These are phyloP conservation scores for Pteromalus puparum DNA, from an alignment of 1,140 invertebrate species.

Conservation along the genomic window DNA sequence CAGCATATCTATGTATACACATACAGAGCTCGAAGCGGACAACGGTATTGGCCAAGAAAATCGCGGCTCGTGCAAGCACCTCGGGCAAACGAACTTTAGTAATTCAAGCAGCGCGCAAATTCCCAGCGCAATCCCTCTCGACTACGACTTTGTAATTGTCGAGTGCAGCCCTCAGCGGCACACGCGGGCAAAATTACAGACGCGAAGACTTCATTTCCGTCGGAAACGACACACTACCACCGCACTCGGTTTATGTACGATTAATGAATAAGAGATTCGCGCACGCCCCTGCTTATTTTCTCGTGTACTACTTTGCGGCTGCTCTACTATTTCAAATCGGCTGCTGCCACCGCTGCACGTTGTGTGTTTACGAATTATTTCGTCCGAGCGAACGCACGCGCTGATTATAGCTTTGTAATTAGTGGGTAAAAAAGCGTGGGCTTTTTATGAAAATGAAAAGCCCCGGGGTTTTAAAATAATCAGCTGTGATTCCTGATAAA, in stretches of 20 bases:
- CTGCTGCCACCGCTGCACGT: too few species aligned
- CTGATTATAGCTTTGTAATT: too few species aligned
- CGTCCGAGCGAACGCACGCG: too few species aligned
- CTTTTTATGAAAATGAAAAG: too few species aligned
- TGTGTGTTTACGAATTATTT: too few species aligned
- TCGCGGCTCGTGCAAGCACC: not conserved
- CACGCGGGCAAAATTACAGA: slow-evolving; percentile 9
- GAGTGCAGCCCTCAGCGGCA: not conserved
- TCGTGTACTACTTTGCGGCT: not conserved
- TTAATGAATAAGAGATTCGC: not conserved
- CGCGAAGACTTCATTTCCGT: not conserved
- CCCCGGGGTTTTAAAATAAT: too few species aligned
- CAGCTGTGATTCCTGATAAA: too few species aligned
- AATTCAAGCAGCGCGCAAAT: slow-evolving; percentile 35
- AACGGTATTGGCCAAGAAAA: not conserved
- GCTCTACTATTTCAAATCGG: too few species aligned
- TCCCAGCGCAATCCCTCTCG: slow-evolving; percentile 44
- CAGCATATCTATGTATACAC: not conserved
- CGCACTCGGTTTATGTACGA: not conserved
- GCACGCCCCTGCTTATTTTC: not conserved
- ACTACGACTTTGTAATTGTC: slow-evolving; percentile 42
- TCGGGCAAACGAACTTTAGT: slow-evolving; percentile 35
- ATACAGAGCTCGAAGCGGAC: not conserved
- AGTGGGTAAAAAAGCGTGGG: too few species aligned
- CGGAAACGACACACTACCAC: not conserved